A percentile compares a stretch with the other conserved stretches of the same genome.
Evolutionary conservation across 2,113 vertebrate species (phyloP).

Genomic region (Entomyzon cyanotis): DNA sequence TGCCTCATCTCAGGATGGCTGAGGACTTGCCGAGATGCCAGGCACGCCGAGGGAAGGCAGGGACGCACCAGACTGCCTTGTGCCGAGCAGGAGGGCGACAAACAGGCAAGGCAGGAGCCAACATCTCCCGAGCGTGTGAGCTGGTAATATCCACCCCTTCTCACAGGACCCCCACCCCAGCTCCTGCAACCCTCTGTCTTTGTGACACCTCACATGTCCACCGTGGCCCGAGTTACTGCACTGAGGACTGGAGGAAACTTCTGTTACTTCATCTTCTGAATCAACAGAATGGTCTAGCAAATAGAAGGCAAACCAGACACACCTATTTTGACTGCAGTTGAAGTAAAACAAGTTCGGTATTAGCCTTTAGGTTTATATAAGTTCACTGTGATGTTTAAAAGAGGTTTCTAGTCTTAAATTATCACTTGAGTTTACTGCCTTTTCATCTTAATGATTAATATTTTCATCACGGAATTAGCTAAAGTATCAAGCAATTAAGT

Average conservation of each 20-base stretch:
- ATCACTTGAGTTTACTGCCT: background rate
- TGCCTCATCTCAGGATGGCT: background rate
- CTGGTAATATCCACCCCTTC: rapidly evolving
- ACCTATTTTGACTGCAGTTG: background rate
- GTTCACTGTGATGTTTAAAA: background rate
- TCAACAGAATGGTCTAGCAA: background rate
- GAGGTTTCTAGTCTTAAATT: background rate
- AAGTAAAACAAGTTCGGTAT: background rate
- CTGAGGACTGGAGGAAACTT: background rate
- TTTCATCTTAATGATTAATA: background rate
- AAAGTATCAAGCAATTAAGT: background rate
- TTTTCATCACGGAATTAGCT: too few species aligned
- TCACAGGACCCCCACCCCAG: background rate
- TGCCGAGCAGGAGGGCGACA: background rate
- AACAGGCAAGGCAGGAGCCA: background rate
- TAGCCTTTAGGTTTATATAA: background rate
- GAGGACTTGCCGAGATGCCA: background rate
- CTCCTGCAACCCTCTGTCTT: background rate
- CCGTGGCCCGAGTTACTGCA: rapidly evolving
- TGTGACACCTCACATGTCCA: rapidly evolving
- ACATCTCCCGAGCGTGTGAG: rapidly evolving
- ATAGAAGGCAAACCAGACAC: background rate
- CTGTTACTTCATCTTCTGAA: background rate
- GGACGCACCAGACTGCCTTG: background rate
- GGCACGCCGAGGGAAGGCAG: background rate